These are phyloP conservation scores for Cheilosia soror DNA, from an alignment of 2,888 invertebrate genomes.

Conservation along the genomic window DNA sequence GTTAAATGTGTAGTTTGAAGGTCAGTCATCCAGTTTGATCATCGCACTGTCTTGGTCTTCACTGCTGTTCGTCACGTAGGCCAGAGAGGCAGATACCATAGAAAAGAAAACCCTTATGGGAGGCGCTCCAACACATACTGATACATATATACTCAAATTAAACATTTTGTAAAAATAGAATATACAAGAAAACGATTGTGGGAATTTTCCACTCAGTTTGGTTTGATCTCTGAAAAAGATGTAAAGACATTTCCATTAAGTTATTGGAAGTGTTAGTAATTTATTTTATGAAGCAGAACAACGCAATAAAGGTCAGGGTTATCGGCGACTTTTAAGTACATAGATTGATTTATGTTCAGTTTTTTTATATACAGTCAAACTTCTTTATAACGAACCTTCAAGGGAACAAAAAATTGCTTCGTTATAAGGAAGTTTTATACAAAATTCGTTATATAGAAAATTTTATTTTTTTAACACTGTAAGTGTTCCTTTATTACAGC, in stretches of 20 bases:
- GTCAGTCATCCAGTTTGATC: conserved; percentile 19
- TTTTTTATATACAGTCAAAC: no score
- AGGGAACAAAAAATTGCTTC: no score
- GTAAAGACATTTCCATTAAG: conserved; percentile 32
- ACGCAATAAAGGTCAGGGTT: conserved; percentile 42
- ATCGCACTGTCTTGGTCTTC: conserved; percentile 24
- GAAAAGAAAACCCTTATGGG: conserved; percentile 19
- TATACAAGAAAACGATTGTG: conserved; percentile 7
- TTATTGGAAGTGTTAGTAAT: conserved; percentile 15
- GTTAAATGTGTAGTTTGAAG: conserved; percentile 17
- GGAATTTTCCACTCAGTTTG: conserved; percentile 30
- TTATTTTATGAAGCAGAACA: conserved; percentile 12
- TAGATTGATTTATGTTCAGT: conserved; percentile 7
- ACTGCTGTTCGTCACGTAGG: conserved; percentile 59
- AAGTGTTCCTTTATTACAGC: no score
- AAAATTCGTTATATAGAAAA: no score
- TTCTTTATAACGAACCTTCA: no score
- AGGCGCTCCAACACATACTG: neutral
- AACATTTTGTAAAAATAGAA: conserved; percentile 14
- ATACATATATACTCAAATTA: neutral
- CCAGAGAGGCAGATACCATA: neutral
- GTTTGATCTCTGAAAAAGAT: conserved; percentile 4
- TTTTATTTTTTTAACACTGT: no score
- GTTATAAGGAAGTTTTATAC: no score
- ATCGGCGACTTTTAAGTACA: conserved; percentile 3